Conservation (phyloP, 2,888 invertebrate genomes). For the Drosophila nr. perissopoda region DNA sequence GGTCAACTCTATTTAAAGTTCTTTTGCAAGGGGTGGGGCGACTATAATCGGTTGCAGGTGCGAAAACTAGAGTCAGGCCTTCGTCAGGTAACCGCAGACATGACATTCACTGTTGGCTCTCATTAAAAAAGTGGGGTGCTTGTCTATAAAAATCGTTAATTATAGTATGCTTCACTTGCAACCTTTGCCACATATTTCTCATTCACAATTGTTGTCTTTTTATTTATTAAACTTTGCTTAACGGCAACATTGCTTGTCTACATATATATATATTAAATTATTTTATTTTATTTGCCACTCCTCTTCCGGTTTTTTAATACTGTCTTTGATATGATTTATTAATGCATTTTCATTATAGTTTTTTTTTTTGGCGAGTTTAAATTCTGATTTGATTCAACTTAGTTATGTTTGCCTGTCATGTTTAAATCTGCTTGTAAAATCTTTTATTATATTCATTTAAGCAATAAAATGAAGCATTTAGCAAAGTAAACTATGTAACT, state of each 20-base stretch:
- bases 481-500: neutral
- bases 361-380: neutral
- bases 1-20: conserved; percentile 49
- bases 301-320: neutral
- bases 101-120: conserved; percentile 23
- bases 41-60: conserved; percentile 65
- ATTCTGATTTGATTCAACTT: neutral
- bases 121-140: neutral
- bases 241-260: neutral
- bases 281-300: conserved; percentile 1
- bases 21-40: conserved; percentile 1
- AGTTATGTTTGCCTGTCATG: neutral
- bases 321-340: neutral
- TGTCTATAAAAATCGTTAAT: conserved; percentile 16
- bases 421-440: neutral
- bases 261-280: too few species aligned
- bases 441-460: neutral
- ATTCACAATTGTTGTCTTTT: conserved; percentile 1
- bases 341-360: conserved; percentile 13
- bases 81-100: conserved; percentile 51
- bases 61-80: conserved; percentile 46
- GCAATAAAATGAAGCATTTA: neutral
- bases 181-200: conserved; percentile 3
- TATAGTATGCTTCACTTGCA: neutral
- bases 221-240: conserved; percentile 3